phyloP scores from a whole-genome alignment of 2,113 vertebrate genomes.

The Bucco capensis region DNA sequence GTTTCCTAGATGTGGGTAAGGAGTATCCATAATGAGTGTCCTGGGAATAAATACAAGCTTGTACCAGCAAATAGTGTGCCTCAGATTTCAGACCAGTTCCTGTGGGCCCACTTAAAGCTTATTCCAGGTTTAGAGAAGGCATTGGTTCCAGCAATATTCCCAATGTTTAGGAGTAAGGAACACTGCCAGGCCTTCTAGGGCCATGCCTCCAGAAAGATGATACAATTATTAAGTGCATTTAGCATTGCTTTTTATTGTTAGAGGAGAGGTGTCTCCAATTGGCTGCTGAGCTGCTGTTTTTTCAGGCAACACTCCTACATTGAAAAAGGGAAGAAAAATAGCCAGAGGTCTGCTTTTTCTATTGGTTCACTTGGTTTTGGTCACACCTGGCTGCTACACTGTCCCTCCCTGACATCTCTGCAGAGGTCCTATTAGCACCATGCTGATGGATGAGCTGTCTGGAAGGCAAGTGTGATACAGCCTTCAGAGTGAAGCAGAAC shows the following conservation, averaged over 20 bases:
- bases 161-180: background rate
- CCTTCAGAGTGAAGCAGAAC: background rate
- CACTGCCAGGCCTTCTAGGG: background rate
- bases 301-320: background rate
- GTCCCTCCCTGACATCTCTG: background rate
- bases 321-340: background rate
- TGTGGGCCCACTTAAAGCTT: conserved; percentile 15
- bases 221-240: conserved; percentile 11
- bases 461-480: background rate
- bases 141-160: background rate
- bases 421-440: background rate
- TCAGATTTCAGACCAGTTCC: conserved; percentile 38
- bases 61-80: background rate
- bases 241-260: conserved; percentile 23
- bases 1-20: background rate
- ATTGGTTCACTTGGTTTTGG: background rate
- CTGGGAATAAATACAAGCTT: conserved; percentile 13
- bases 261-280: background rate
- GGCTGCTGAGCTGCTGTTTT: background rate
- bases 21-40: background rate
- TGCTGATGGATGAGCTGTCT: background rate
- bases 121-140: background rate
- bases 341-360: background rate
- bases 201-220: background rate
- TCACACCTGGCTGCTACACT: background rate